Evolutionary conservation across 1,140 invertebrate species (phyloP).

Genomic region (Phenacoccus solenopsis): DNA sequence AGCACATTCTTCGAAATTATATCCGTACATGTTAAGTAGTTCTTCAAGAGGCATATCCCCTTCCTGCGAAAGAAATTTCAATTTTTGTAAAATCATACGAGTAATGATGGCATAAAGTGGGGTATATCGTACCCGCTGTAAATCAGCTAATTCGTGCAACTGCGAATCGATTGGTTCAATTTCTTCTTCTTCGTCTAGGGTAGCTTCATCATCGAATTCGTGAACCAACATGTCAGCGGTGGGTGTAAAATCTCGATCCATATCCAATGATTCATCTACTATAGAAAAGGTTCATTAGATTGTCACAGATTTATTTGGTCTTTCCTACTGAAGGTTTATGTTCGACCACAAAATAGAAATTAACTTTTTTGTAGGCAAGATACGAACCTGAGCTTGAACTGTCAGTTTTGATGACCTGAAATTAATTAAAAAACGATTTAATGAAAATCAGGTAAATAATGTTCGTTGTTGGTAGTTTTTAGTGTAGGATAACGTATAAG

Average conservation of each 20-base stretch:
- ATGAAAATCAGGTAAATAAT: no score
- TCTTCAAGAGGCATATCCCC: slow-evolving; percentile 90
- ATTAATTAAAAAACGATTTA: no score
- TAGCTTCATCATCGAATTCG: slow-evolving; percentile 93
- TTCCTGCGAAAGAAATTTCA: slow-evolving; percentile 34
- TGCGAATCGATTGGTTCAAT: slow-evolving; percentile 76
- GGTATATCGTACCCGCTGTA: slow-evolving; percentile 35
- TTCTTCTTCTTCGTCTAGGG: slow-evolving; percentile 90
- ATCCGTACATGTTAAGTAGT: slow-evolving; percentile 75
- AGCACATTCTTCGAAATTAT: slow-evolving; percentile 32
- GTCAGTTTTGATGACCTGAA: not conserved
- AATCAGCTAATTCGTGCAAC: slow-evolving; percentile 71
- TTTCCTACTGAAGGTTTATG: no score
- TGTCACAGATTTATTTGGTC: not conserved
- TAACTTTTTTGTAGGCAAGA: no score
- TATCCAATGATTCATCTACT: slow-evolving; percentile 8
- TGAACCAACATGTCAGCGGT: slow-evolving; percentile 83
- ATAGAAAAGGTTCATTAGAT: slow-evolving; percentile 4
- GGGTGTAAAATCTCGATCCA: slow-evolving; percentile 52
- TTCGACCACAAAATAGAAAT: no score
- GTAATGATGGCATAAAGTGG: not conserved
- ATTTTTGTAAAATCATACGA: not conserved
- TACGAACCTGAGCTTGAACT: not conserved
- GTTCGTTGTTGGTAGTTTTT: no score
- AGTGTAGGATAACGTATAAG: no score